A percentile compares a stretch with the other conserved stretches of the same genome.
Conservation (phyloP, 2,797 vertebrate species). For the Catharus ustulatus region DNA sequence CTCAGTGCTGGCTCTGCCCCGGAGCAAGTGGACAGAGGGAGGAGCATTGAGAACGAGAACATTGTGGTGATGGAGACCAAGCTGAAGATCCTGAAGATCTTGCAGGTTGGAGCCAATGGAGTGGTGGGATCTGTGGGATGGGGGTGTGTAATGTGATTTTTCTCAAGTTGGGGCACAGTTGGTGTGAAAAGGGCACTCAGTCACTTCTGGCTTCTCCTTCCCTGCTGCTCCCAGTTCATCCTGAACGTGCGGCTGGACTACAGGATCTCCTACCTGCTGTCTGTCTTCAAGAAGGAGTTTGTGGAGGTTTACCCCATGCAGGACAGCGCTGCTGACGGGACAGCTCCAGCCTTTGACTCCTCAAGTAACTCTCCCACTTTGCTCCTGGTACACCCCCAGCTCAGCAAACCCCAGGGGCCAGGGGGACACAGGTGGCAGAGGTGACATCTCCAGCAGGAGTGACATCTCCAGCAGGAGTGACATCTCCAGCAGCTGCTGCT, state of each 20-base stretch:
- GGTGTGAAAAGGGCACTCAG: not conserved
- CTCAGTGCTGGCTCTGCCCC: conserved; percentile 70
- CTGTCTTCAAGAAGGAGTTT: conserved; percentile 98
- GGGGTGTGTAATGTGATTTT: not conserved
- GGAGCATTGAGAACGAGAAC: conserved; percentile 89
- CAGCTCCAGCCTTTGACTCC: conserved; percentile 86
- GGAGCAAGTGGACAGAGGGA: conserved; percentile 82
- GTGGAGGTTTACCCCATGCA: conserved; percentile 95
- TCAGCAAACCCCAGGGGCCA: not conserved
- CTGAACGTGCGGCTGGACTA: conserved; percentile 95
- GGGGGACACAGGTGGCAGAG: not conserved
- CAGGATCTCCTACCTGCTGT: conserved; percentile 94
- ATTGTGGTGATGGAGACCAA: conserved; percentile 99
- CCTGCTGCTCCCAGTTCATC: conserved; percentile 77
- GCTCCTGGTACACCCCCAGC: not conserved
- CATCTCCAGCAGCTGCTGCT: not conserved
- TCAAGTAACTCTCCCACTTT: conserved; percentile 73
- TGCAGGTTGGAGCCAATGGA: conserved; percentile 82
- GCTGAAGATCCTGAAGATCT: conserved; percentile 95
- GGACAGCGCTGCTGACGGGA: conserved; percentile 87
- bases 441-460: not conserved
- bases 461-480: not conserved
- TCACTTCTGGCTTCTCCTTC: not conserved
- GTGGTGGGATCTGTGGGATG: not conserved
- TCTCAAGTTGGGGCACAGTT: not conserved